phyloP scores from a whole-genome alignment of 2,113 vertebrate species.

The Pluvialis apricaria region DNA sequence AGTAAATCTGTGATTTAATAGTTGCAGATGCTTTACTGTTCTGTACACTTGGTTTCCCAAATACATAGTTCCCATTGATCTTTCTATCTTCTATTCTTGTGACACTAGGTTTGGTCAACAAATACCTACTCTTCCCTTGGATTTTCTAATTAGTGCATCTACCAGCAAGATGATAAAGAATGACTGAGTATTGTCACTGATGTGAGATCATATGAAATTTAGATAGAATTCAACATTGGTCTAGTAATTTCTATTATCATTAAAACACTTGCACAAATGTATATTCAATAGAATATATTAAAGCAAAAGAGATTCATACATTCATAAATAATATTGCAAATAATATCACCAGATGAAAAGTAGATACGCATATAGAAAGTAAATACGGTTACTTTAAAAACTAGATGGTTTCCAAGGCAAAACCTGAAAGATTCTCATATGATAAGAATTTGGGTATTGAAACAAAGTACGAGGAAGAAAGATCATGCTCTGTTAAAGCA shows the following conservation, averaged over 20 bases:
- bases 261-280: not conserved
- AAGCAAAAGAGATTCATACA: not conserved
- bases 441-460: not conserved
- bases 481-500: not conserved
- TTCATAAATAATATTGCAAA: not conserved
- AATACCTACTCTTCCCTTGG: not conserved
- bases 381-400: not conserved
- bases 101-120: not conserved
- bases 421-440: not conserved
- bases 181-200: not conserved
- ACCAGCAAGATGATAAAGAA: not conserved
- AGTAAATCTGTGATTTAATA: not conserved
- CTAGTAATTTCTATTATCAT: not conserved
- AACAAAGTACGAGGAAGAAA: not conserved
- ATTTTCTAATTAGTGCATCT: not conserved
- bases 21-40: not conserved
- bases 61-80: not conserved
- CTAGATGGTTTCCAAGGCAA: not conserved
- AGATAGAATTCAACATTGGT: not conserved
- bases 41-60: not conserved
- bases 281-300: not conserved
- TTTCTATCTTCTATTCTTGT: not conserved
- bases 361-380: not conserved
- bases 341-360: not conserved
- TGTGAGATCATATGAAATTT: not conserved